Base-by-base conservation (phyloP, 2,113 vertebrate genomes). In the Chionomys nivalis region DNA sequence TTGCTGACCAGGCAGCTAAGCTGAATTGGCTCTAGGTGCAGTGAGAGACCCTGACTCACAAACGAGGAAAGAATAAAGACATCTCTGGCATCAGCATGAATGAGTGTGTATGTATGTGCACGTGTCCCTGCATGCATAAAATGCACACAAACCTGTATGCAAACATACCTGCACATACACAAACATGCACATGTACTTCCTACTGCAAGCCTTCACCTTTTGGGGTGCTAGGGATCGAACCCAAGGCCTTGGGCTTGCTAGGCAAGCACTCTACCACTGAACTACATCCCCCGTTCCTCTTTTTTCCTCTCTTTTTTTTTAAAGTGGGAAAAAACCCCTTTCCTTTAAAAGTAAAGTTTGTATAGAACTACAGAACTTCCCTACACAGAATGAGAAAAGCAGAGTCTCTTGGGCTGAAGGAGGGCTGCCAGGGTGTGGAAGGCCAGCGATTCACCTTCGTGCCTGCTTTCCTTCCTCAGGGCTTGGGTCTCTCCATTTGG, bases 331-430 rank as follows among this genome's bases (percentile, higher is more conserved):
- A 19, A 28, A 47, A 76, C 10, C 9, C 10, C 42, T 47, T 49
- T 49, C 28, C 3, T 78, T 78, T 49, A 28, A 86, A 95, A 95
- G 16, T 72, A 93, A 94, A 82, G n/a, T 28, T 95, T 39, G 33
- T 3, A 42, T 13, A 90, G 44, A 76, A 88, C 78, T 4, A 11
- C 8, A 91, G 36, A 79, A 28, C 21, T 61, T 47, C 9, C 19
- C 21, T 12, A 76, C 0, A 0, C 28, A 47, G 82, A 63, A 66
- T 9, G 31, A 90, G 90, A 42, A 63, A 81, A 91, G 66, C 9
- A 61, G 82, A 65, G 13, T 7, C 4, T 36, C 47, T 94, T 17
- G 58, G 76, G 24, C 2, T 36, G 68, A 77, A 44, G 72, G 70
- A 21, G 2, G 24, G 31, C 21, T n/a, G 39, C 8, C 36, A 33